These are phyloP conservation scores for Melieria omissa DNA, from an alignment of 2,888 invertebrate species.

Conservation along the genomic window DNA sequence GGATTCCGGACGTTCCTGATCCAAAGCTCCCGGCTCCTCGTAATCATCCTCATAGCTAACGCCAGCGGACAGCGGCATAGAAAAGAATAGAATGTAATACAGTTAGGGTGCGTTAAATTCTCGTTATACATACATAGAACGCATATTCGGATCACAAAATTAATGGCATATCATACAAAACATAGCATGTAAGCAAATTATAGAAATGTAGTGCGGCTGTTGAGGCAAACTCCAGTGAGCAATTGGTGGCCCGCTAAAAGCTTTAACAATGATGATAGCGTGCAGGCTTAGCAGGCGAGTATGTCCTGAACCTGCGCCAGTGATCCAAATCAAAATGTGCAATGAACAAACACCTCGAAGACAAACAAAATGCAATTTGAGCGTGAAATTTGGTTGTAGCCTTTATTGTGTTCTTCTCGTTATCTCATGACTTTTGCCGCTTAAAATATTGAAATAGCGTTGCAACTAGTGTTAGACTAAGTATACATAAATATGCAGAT, in stretches of 20 bases:
- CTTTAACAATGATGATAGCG: too few relatives aligned
- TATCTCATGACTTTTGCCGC: neutral
- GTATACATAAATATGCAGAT: too few relatives aligned
- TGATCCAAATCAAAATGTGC: neutral
- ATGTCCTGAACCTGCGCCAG: neutral
- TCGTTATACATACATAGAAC: too few relatives aligned
- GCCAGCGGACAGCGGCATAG: neutral
- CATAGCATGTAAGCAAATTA: too few relatives aligned
- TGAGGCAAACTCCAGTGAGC: too few relatives aligned
- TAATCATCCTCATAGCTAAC: constrained; percentile 64
- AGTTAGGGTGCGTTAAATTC: neutral
- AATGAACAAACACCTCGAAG: neutral
- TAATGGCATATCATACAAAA: too few relatives aligned
- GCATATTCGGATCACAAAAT: too few relatives aligned
- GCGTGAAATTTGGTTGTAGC: neutral
- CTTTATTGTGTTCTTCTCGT: neutral
- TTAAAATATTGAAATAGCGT: neutral
- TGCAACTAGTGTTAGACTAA: too few relatives aligned
- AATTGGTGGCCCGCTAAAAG: too few relatives aligned
- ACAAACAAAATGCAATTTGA: constrained; percentile 18
- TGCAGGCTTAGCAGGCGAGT: neutral
- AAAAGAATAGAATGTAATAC: too few relatives aligned
- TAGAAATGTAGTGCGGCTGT: too few relatives aligned
- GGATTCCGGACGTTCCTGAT: constrained; percentile 56
- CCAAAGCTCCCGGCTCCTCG: constrained; percentile 67